Evolutionary conservation across 2,113 vertebrate genomes (phyloP).

Genomic region (Phocoena phocoena): DNA sequence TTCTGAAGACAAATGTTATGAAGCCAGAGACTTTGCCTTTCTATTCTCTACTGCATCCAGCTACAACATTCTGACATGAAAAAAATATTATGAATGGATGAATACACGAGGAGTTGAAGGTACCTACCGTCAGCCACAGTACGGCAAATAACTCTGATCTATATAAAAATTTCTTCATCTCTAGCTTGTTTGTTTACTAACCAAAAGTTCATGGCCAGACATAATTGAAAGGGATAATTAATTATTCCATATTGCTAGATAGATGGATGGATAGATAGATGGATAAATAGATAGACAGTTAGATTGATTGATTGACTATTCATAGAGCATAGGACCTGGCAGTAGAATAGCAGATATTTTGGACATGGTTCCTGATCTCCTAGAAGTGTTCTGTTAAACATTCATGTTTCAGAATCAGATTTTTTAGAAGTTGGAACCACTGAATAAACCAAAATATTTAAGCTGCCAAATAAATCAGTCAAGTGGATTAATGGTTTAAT

Average conservation of each 20-base stretch:
- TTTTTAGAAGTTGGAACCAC: not conserved
- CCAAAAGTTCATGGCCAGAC: not conserved
- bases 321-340: not conserved
- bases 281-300: no score
- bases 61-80: not conserved
- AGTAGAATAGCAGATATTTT: not conserved
- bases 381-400: not conserved
- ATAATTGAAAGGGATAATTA: not conserved
- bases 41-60: not conserved
- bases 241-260: not conserved
- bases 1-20: not conserved
- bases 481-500: not conserved
- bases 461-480: constrained; percentile 21
- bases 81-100: not conserved
- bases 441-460: constrained; percentile 1
- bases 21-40: not conserved
- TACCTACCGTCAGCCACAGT: not conserved
- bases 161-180: not conserved
- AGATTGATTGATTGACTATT: not conserved
- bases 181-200: not conserved
- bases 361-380: not conserved
- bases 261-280: not conserved
- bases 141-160: not conserved
- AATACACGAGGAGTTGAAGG: not conserved
- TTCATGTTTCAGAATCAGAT: not conserved